Evolutionary conservation across 1,140 invertebrate species (phyloP).

Genomic region (Drosophila arizonae): DNA sequence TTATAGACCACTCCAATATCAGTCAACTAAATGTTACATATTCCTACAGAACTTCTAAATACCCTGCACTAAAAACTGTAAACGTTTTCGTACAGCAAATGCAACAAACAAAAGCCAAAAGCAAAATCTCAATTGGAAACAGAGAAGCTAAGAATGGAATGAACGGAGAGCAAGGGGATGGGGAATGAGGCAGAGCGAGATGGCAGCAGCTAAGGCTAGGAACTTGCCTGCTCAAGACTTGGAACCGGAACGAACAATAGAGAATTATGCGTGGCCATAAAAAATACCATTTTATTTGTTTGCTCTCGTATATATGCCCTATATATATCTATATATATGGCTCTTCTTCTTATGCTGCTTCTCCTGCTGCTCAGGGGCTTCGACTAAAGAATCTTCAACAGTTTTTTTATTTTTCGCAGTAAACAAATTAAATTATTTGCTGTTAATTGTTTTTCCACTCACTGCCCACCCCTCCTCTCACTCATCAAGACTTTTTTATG

Average conservation of each 20-base stretch:
- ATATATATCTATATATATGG: neutral
- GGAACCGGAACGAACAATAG: slow-evolving; percentile 29
- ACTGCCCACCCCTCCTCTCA: neutral
- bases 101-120: neutral
- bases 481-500: slow-evolving; percentile 28
- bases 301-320: slow-evolving; percentile 11
- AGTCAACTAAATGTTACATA: too few species aligned
- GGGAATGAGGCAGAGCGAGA: neutral
- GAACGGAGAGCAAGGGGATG: neutral
- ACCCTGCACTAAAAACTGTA: too few species aligned
- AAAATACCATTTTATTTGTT: slow-evolving; percentile 50
- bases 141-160: neutral
- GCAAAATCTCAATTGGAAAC: neutral
- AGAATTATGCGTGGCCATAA: slow-evolving; percentile 36
- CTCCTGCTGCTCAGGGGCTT: neutral
- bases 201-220: neutral
- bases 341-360: neutral
- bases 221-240: neutral
- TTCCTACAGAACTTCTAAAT: too few species aligned
- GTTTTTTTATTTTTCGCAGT: slow-evolving; percentile 32
- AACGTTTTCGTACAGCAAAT: too few species aligned
- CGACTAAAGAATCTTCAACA: neutral
- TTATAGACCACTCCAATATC: too few species aligned
- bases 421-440: slow-evolving; percentile 72
- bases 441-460: slow-evolving; percentile 58